Conservation (phyloP, 1,140 invertebrate genomes). For the Mercenaria mercenaria region DNA sequence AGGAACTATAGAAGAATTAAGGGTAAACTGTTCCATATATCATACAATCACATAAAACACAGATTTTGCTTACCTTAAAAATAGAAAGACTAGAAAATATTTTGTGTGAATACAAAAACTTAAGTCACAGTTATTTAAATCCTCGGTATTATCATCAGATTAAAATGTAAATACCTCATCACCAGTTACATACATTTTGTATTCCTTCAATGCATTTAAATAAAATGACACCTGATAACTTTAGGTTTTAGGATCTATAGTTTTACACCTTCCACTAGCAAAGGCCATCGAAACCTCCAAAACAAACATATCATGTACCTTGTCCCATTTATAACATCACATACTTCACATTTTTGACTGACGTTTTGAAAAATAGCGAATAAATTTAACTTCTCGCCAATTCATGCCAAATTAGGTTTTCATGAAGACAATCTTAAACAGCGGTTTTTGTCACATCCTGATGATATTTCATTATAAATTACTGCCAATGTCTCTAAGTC, state of each 20-base stretch:
- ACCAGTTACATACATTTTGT: neutral
- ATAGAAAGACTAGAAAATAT: no score
- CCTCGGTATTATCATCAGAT: neutral
- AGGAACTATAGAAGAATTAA: no score
- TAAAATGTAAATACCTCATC: neutral
- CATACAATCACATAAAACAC: no score
- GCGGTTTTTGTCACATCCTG: neutral
- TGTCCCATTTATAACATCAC: slow-evolving; percentile 39
- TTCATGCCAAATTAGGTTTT: slow-evolving; percentile 53
- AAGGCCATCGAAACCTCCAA: slow-evolving; percentile 15
- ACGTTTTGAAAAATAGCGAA: slow-evolving; percentile 57
- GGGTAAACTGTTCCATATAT: no score
- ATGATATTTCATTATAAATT: slow-evolving; percentile 30
- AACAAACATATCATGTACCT: slow-evolving; percentile 40
- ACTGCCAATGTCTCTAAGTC: neutral
- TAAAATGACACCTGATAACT: neutral
- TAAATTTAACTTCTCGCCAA: slow-evolving; percentile 49
- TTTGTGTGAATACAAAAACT: no score
- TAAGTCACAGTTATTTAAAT: neutral
- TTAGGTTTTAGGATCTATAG: neutral
- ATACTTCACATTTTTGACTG: slow-evolving; percentile 52
- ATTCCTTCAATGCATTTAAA: neutral
- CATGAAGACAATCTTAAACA: slow-evolving; percentile 34
- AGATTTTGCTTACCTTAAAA: no score
- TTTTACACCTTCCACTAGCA: slow-evolving; percentile 25